Percentiles rank a stretch among this genome's conserved stretches.
Evolutionary conservation across 1,140 invertebrate species (phyloP).

Genomic region (Lucilia sericata): DNA sequence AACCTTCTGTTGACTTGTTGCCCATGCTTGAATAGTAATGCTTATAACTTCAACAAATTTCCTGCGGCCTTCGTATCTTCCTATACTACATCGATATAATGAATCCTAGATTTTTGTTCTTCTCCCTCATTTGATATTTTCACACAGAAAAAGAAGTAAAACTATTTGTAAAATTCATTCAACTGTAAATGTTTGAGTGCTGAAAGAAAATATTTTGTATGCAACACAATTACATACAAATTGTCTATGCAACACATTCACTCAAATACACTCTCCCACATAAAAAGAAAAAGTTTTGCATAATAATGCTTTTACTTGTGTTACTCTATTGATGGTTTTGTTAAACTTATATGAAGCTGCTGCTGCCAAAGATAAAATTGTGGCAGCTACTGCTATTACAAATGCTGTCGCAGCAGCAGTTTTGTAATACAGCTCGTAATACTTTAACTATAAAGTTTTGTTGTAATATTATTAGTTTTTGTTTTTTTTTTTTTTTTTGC

Average conservation of each 20-base stretch:
- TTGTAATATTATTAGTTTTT: neutral
- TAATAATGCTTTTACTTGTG: neutral
- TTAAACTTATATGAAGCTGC: neutral
- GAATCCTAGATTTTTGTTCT: neutral
- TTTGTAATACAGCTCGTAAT: neutral
- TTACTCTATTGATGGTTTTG: neutral
- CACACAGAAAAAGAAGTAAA: neutral
- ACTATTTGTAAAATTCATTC: constrained; percentile 38
- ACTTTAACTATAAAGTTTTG: neutral
- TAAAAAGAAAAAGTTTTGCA: constrained; percentile 4
- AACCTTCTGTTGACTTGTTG: too few relatives aligned
- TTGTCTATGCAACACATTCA: neutral
- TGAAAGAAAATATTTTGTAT: neutral
- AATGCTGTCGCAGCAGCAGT: neutral
- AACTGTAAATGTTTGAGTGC: constrained; percentile 26
- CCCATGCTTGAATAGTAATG: too few relatives aligned
- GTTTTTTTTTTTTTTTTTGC: too few relatives aligned
- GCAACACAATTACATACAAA: neutral
- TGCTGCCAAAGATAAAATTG: neutral
- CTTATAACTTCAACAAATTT: too few relatives aligned
- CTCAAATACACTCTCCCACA: neutral
- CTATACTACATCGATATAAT: too few relatives aligned
- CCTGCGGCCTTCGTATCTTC: too few relatives aligned
- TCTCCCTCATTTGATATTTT: neutral
- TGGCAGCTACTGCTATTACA: neutral